Percentiles rank a stretch among this genome's conserved stretches.
phyloP scores from a whole-genome alignment of 2,797 vertebrate genomes.

The Gymnothorax javanicus region DNA sequence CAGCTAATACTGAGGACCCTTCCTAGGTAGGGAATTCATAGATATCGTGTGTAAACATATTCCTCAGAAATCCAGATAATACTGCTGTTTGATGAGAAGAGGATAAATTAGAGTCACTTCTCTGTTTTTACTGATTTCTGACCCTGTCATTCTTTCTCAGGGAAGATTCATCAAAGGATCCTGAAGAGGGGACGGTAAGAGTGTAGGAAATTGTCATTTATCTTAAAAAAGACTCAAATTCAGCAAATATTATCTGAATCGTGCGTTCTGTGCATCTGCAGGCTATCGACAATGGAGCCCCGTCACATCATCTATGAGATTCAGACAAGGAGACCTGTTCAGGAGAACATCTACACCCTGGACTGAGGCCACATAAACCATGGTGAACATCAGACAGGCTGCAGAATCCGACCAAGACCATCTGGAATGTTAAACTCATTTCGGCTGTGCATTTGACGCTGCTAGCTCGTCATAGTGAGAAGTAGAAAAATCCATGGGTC shows the following conservation, averaged over 20 bases:
- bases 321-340: slow-evolving; percentile 68
- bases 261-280: slow-evolving; percentile 41
- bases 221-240: background rate
- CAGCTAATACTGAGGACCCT: too few species aligned
- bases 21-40: too few species aligned
- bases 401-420: too few species aligned
- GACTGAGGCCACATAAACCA: slow-evolving; percentile 52
- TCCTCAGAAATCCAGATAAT: too few species aligned
- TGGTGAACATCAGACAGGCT: too few species aligned
- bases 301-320: slow-evolving; percentile 78
- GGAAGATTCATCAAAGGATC: slow-evolving; percentile 58
- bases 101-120: background rate
- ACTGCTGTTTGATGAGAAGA: background rate
- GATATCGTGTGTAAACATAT: too few species aligned
- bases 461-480: too few species aligned
- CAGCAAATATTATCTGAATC: background rate
- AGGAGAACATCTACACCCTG: slow-evolving; percentile 77
- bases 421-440: too few species aligned
- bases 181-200: slow-evolving; percentile 68
- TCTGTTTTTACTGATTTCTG: slow-evolving; percentile 3
- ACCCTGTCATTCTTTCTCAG: slow-evolving; percentile 47
- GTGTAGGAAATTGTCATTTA: background rate
- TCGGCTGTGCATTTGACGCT: background rate
- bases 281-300: slow-evolving; percentile 70
- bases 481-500: too few species aligned